Evolutionary conservation across 2,113 vertebrate species (phyloP).

Genomic region (Hippocampus comes): DNA sequence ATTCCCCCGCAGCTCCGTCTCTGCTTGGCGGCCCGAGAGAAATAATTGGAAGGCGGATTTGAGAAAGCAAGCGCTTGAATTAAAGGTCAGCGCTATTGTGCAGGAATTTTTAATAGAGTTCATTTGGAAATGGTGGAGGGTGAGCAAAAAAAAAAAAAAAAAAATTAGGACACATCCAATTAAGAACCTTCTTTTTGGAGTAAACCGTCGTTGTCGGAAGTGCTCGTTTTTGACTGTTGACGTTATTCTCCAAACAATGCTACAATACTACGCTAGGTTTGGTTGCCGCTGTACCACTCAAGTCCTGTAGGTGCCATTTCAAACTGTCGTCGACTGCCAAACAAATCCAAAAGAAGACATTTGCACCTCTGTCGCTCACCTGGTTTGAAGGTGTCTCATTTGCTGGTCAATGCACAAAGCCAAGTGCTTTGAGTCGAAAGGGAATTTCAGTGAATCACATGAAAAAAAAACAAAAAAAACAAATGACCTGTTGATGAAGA

Average conservation of each 20-base stretch:
- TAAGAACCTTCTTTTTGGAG: not conserved
- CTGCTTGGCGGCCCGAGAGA: constrained; percentile 14
- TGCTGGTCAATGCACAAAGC: not conserved
- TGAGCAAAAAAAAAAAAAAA: not conserved
- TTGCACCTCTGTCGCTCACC: not conserved
- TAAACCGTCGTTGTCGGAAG: no score
- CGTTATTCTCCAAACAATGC: no score
- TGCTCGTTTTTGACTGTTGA: not conserved
- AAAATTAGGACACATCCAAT: constrained; percentile 5
- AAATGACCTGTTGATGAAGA: constrained; percentile 7
- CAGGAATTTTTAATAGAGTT: constrained; percentile 10
- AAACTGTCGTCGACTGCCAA: not conserved
- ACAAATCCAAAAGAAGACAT: no score
- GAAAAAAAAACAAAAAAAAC: not conserved
- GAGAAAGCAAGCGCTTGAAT: constrained; percentile 4
- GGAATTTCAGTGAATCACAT: not conserved
- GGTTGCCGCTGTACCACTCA: no score
- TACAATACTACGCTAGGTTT: no score
- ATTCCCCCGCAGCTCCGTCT: constrained; percentile 23
- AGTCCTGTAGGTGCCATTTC: no score
- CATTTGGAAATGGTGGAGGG: not conserved
- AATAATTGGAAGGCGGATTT: constrained; percentile 10
- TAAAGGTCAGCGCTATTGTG: constrained; percentile 14
- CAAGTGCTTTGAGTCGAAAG: not conserved
- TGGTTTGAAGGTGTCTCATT: not conserved